These are phyloP conservation scores for Dicerorhinus sumatrensis DNA, from an alignment of 2,113 vertebrate species.

Conservation along the genomic window DNA sequence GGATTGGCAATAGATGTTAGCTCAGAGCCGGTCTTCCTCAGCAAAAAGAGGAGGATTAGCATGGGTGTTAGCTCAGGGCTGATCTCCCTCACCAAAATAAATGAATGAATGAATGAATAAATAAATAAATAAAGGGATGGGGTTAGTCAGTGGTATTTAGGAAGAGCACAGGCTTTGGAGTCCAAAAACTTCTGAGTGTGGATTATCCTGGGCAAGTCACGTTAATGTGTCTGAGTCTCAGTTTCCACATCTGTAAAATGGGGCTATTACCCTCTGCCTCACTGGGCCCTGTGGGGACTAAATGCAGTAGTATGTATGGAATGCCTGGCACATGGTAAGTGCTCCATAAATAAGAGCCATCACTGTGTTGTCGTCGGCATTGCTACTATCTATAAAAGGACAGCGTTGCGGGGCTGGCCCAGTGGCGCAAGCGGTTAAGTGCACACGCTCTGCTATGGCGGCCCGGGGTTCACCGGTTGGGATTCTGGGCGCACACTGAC, in stretches of 20 bases:
- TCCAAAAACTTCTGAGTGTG: background rate
- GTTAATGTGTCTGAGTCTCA: background rate
- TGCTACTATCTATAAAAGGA: background rate
- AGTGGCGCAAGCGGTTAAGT: too few species aligned
- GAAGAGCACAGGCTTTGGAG: background rate
- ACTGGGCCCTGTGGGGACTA: background rate
- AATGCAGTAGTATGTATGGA: fast-evolving
- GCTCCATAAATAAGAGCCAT: background rate
- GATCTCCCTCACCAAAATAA: too few species aligned
- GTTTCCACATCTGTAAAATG: constrained; percentile 3
- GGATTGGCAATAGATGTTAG: too few species aligned
- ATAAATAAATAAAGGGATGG: background rate
- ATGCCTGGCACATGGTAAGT: background rate
- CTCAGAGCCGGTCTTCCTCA: too few species aligned
- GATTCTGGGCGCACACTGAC: too few species aligned
- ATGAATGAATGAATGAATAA: too few species aligned
- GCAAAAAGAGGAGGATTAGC: too few species aligned
- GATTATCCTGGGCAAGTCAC: background rate
- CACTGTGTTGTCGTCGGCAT: background rate
- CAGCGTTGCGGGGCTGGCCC: background rate
- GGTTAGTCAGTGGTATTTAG: background rate
- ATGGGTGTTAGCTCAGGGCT: too few species aligned
- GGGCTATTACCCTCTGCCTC: background rate
- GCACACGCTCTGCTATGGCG: too few species aligned
- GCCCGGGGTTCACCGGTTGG: too few species aligned